Evolutionary conservation across 1,140 invertebrate species (phyloP).

Genomic region (Drosophila aff.): DNA sequence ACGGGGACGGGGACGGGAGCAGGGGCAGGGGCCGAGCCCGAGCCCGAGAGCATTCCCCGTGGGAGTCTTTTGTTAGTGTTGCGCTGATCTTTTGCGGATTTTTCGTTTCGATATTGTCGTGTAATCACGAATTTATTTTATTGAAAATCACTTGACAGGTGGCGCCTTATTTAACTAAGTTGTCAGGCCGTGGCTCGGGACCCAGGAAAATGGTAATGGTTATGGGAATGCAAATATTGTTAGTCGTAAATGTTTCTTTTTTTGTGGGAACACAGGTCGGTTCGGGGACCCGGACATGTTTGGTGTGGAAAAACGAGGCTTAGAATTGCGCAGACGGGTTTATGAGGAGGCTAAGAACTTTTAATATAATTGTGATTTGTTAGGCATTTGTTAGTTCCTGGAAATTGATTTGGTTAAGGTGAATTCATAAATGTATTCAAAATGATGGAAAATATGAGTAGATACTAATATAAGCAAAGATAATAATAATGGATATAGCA

Average conservation of each 20-base stretch:
- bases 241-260: conserved; percentile 21
- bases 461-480: neutral
- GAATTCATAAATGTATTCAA: neutral
- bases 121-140: conserved; percentile 85
- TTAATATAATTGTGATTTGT: neutral
- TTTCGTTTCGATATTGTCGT: conserved; percentile 79
- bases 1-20: neutral
- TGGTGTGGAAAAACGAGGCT: neutral
- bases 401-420: neutral
- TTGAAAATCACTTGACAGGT: conserved; percentile 85
- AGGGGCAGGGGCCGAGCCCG: neutral
- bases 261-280: conserved; percentile 40
- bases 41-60: conserved; percentile 60
- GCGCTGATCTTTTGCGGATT: conserved; percentile 72
- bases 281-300: conserved; percentile 24
- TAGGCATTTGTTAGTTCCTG: neutral
- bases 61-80: conserved; percentile 83
- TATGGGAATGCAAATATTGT: conserved; percentile 42
- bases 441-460: neutral
- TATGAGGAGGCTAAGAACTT: neutral
- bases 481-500: neutral
- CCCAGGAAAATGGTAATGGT: conserved; percentile 26
- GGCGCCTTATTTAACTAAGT: conserved; percentile 84
- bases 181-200: conserved; percentile 52
- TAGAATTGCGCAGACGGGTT: neutral